phyloP scores from a whole-genome alignment of 1,140 invertebrate species.

The Maconellicoccus hirsutus region DNA sequence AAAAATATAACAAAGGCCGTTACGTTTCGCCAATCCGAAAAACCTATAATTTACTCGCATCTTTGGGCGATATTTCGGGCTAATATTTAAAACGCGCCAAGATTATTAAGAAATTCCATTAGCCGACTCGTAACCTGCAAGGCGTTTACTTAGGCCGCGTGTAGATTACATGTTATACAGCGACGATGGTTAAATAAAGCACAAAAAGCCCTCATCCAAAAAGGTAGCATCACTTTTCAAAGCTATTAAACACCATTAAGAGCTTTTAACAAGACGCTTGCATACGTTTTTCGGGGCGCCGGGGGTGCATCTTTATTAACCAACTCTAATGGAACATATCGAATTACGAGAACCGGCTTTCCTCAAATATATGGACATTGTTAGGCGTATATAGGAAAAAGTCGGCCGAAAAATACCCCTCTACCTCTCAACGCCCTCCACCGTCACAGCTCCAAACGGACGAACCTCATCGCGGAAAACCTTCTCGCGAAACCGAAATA shows the following conservation, averaged over 20 bases:
- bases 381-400: background rate
- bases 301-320: background rate
- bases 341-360: constrained; percentile 9
- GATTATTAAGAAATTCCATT: constrained; percentile 19
- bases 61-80: background rate
- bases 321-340: constrained; percentile 20
- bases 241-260: constrained; percentile 17
- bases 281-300: background rate
- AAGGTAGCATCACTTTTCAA: constrained; percentile 21
- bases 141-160: background rate
- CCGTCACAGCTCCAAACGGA: too few relatives aligned
- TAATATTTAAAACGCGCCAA: constrained; percentile 14
- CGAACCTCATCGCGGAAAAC: background rate
- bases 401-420: background rate
- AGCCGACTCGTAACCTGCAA: background rate
- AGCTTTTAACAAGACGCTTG: constrained; percentile 21
- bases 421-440: background rate
- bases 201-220: constrained; percentile 21
- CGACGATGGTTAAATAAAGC: background rate
- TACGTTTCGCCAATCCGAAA: too few relatives aligned
- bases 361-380: constrained; percentile 14
- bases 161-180: background rate
- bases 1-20: too few relatives aligned
- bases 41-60: too few relatives aligned
- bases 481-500: too few relatives aligned